Evolutionary conservation across 2,888 invertebrate genomes (phyloP).

Genomic region (Cephus rjabovi): DNA sequence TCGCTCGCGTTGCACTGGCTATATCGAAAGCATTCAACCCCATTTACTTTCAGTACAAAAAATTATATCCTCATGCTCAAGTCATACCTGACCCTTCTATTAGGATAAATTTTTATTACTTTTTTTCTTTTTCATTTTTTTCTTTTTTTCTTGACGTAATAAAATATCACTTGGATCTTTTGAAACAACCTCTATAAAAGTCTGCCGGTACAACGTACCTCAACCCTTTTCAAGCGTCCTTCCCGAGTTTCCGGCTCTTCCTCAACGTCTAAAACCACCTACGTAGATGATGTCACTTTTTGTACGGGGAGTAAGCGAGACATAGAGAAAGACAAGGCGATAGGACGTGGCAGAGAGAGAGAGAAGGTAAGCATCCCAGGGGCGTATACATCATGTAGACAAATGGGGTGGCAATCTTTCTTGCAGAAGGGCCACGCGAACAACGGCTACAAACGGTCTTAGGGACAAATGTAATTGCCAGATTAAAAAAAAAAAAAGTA

Average conservation of each 20-base stretch:
- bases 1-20: not conserved
- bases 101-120: not conserved
- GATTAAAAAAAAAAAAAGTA: conserved; percentile 18
- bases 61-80: not conserved
- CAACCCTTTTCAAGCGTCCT: too few relatives aligned
- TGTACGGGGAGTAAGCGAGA: too few relatives aligned
- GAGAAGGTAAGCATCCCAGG: conserved; percentile 7
- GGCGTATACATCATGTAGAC: conserved; percentile 46
- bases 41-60: not conserved
- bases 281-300: not conserved
- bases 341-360: too few relatives aligned
- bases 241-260: not conserved
- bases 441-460: conserved; percentile 25
- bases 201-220: too few relatives aligned
- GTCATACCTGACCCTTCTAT: not conserved
- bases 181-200: too few relatives aligned
- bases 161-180: too few relatives aligned
- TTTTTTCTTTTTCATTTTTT: not conserved
- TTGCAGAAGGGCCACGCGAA: conserved; percentile 29
- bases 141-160: not conserved
- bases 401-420: conserved; percentile 46
- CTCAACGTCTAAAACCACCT: not conserved
- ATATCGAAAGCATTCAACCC: not conserved
- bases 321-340: too few relatives aligned
- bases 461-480: conserved; percentile 33